These are phyloP conservation scores for Urocolius indicus DNA, from an alignment of 2,113 vertebrate species.

Conservation along the genomic window DNA sequence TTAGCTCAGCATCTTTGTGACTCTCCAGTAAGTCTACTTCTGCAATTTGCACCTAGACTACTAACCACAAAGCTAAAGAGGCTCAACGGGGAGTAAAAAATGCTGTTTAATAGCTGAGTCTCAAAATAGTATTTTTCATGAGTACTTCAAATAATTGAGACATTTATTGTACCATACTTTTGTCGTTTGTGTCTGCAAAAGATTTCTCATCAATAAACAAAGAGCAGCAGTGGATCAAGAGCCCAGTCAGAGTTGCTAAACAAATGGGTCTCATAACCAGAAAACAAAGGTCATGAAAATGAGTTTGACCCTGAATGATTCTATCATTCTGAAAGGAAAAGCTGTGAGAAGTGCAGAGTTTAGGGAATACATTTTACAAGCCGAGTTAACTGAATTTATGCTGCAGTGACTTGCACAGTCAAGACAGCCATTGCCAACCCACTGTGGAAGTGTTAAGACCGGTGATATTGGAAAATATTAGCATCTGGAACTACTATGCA, in stretches of 20 bases:
- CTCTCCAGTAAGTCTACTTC: neutral
- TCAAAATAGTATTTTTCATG: neutral
- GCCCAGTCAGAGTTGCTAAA: neutral
- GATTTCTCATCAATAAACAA: neutral
- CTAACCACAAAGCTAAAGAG: neutral
- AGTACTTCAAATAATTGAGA: neutral
- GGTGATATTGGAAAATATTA: neutral
- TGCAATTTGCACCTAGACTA: neutral
- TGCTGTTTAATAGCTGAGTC: neutral
- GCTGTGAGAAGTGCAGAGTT: neutral
- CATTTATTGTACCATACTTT: neutral
- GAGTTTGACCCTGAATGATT: neutral
- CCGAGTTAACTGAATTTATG: neutral
- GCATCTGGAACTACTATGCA: too few relatives aligned
- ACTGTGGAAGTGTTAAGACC: fast-evolving
- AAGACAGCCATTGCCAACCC: neutral
- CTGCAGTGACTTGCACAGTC: neutral
- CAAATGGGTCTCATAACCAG: neutral
- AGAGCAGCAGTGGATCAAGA: neutral
- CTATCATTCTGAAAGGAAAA: neutral
- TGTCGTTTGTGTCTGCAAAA: neutral
- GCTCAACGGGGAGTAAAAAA: neutral
- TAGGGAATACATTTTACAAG: neutral
- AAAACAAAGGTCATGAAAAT: neutral
- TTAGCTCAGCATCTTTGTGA: neutral